Percentiles rank a stretch among this genome's conserved stretches.
phyloP scores from a whole-genome alignment of 2,888 invertebrate genomes.

The Melinaea marsaeus region DNA sequence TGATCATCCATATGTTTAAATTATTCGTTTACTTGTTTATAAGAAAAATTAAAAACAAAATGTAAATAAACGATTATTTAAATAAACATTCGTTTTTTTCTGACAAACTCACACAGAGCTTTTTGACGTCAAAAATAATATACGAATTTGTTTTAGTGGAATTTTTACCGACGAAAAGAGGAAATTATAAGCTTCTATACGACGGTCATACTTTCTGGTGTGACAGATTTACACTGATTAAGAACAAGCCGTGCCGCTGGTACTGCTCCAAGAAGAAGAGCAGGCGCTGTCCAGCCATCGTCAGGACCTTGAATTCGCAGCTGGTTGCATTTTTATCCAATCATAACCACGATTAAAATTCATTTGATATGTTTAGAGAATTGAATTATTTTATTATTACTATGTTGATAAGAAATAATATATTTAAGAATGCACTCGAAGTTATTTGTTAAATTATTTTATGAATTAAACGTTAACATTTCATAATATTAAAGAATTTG shows the following conservation, averaged over 20 bases:
- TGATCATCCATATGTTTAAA: too few species aligned
- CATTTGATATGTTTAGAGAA: slow-evolving; percentile 1
- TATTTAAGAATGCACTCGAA: too few species aligned
- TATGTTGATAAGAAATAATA: too few species aligned
- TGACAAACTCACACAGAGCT: background rate
- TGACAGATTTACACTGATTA: slow-evolving; percentile 23
- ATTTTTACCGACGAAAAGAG: slow-evolving; percentile 35
- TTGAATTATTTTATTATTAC: background rate
- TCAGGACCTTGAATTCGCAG: slow-evolving; percentile 32
- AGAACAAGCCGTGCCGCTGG: slow-evolving; percentile 34
- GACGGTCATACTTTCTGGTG: slow-evolving; percentile 37
- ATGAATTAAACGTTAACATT: too few species aligned
- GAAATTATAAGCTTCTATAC: slow-evolving; percentile 34
- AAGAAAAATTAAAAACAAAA: too few species aligned
- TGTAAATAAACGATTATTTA: too few species aligned
- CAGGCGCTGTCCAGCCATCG: slow-evolving; percentile 34
- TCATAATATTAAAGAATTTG: too few species aligned
- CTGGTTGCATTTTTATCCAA: slow-evolving; percentile 17
- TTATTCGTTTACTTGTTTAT: too few species aligned
- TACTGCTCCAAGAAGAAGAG: slow-evolving; percentile 44
- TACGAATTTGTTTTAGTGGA: slow-evolving; percentile 22
- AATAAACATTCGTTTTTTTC: too few species aligned
- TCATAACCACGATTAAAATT: slow-evolving; percentile 28
- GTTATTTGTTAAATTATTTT: too few species aligned
- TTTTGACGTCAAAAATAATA: too few species aligned